Evolutionary conservation across 2,888 invertebrate species (phyloP).

Genomic region (Sesia apiformis): DNA sequence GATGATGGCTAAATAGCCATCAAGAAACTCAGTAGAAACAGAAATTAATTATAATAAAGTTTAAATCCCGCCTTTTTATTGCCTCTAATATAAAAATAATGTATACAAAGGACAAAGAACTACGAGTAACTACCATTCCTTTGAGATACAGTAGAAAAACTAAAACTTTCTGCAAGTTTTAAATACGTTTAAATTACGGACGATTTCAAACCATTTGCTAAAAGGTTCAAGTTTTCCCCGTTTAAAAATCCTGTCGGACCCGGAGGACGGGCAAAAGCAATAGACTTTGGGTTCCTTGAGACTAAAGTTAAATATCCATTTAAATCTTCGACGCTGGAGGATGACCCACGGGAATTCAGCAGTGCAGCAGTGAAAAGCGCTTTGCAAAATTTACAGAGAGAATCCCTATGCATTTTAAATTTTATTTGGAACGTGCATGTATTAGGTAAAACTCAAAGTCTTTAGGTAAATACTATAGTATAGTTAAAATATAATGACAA

Average conservation of each 20-base stretch:
- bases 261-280: conserved; percentile 47
- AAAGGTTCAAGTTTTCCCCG: conserved; percentile 53
- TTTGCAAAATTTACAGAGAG: conserved; percentile 8
- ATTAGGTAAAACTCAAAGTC: too few relatives aligned
- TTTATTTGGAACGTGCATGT: too few relatives aligned
- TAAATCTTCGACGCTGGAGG: conserved; percentile 60
- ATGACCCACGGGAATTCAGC: conserved; percentile 42
- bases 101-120: too few relatives aligned
- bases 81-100: too few relatives aligned
- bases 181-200: conserved; percentile 38
- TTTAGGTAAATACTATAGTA: too few relatives aligned
- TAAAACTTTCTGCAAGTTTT: conserved; percentile 19
- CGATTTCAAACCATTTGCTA: conserved; percentile 64
- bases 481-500: too few relatives aligned
- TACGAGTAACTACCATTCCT: too few relatives aligned
- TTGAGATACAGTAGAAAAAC: conserved; percentile 12
- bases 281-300: conserved; percentile 67
- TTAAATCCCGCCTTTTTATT: too few relatives aligned
- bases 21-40: too few relatives aligned
- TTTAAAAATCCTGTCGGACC: conserved; percentile 33
- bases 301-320: conserved; percentile 73
- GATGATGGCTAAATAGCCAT: too few relatives aligned
- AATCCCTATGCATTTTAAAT: too few relatives aligned
- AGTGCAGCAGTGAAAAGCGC: conserved; percentile 47
- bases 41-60: too few relatives aligned